Conservation (phyloP, 1,140 invertebrate genomes). For the Drosophila sp. region DNA sequence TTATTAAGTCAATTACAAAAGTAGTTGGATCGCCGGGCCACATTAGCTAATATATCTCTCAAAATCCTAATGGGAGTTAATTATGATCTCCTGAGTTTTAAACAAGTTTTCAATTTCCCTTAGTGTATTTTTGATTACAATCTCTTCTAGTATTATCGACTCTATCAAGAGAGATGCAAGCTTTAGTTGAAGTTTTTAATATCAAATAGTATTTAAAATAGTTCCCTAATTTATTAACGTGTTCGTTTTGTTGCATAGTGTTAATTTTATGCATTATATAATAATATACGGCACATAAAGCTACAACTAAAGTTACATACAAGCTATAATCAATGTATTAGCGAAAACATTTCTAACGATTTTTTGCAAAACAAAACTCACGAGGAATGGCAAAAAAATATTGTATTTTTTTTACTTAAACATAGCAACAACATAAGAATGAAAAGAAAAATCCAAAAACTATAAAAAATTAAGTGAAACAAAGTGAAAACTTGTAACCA, state of each 20-base stretch:
- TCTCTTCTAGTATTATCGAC: conserved; percentile 3
- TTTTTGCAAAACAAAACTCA: conserved; percentile 20
- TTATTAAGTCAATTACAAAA: too few relatives aligned
- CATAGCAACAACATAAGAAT: conserved; percentile 8
- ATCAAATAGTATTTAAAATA: conserved; percentile 5
- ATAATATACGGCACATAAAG: conserved; percentile 28
- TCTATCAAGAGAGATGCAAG: not conserved
- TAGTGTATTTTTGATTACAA: not conserved
- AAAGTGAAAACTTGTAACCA: conserved; percentile 24
- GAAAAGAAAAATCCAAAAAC: not conserved
- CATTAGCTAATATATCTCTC: too few relatives aligned
- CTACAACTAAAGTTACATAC: conserved; percentile 33
- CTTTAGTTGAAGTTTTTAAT: not conserved
- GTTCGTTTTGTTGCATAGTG: conserved; percentile 33
- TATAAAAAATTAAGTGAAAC: not conserved
- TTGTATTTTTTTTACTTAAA: conserved; percentile 51
- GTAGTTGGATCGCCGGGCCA: too few relatives aligned
- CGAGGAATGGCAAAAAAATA: conserved; percentile 15
- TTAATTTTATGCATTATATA: conserved; percentile 24
- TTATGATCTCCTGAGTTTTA: conserved; percentile 11
- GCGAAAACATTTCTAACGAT: conserved; percentile 37
- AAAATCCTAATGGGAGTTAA: not conserved
- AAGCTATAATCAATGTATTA: conserved; percentile 36
- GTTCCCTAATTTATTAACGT: not conserved
- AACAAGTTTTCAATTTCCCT: not conserved